Base-by-base conservation (phyloP, 2,113 vertebrate species). In the Gavia stellata region DNA sequence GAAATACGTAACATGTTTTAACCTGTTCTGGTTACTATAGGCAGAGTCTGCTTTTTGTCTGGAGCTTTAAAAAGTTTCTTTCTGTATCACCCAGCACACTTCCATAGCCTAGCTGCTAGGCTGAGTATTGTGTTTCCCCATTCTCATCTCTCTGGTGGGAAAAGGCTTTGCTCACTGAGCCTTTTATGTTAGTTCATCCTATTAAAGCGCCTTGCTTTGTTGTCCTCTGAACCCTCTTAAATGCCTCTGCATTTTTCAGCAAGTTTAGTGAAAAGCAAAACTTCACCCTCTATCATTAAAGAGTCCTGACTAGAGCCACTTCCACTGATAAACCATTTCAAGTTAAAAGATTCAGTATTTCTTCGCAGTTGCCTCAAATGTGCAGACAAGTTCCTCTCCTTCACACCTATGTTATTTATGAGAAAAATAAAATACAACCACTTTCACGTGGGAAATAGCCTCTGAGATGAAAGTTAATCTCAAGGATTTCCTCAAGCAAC, bases 131-230 rank as follows among this genome's bases (percentile, higher is more conserved):
- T 92, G 81, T 52, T 86, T 79, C 80, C 68, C 78, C 52, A 28
- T 59, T 74, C 70, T 68, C 45, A 36, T 70, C 83, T 17, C 50
- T 81, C 86, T 82, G 93, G 56, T 95, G 97, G 94, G 96, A 97
- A 98, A 95, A 86, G 83, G 73, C 80, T 96, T 45, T 40, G 62
- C 63, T 80, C 78, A 33, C 88, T 96, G 90, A 83, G 61, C 82
- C 82, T 93, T 97, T 96, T 96, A 71, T 96, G 72, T 93, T 50
- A 49, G 81, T 91, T 97, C 89, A 92, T 96, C 94, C 95, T 68
- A 91, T 94, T 94, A 94, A 96, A 96, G 92, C 47, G 56, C 80
- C 87, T 85, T 36, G 81, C 94, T 97, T 97, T 97, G 96, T 97
- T 96, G 71, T 91, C 80, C 84, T 62, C 91, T 91, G 95, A 95